These are phyloP conservation scores for Capromys pilorides DNA, from an alignment of 2,797 vertebrate genomes.

Conservation along the genomic window DNA sequence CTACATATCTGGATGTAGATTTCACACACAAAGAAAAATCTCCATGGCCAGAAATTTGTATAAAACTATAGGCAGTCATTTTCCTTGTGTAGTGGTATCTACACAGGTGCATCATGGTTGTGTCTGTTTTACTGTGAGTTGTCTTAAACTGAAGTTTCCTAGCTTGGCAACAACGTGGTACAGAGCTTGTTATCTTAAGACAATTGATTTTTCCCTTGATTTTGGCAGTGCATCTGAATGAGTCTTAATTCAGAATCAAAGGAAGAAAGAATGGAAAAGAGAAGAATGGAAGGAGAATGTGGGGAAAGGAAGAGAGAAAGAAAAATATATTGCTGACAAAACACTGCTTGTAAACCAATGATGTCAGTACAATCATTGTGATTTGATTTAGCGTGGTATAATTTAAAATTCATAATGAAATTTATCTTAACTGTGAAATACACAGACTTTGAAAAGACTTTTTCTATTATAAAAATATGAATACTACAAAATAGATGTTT, in stretches of 20 bases:
- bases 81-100: slow-evolving; percentile 43
- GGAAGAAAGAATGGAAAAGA: slow-evolving; percentile 55
- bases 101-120: background rate
- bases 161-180: background rate
- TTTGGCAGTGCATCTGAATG: slow-evolving; percentile 61
- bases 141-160: slow-evolving; percentile 56
- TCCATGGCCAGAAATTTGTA: background rate
- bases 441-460: slow-evolving; percentile 34
- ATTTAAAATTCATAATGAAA: slow-evolving; percentile 82
- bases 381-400: slow-evolving; percentile 70
- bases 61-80: slow-evolving; percentile 22
- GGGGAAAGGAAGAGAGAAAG: background rate
- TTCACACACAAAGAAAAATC: slow-evolving; percentile 47
- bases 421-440: slow-evolving; percentile 63
- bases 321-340: slow-evolving; percentile 64
- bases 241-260: slow-evolving; percentile 68
- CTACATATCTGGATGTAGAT: background rate
- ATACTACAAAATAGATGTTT: slow-evolving; percentile 74
- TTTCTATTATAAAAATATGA: slow-evolving; percentile 74
- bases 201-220: slow-evolving; percentile 64
- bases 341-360: slow-evolving; percentile 73
- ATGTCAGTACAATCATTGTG: slow-evolving; percentile 72
- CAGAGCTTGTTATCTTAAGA: slow-evolving; percentile 70
- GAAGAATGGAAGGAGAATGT: background rate
- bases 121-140: slow-evolving; percentile 58